phyloP scores from a whole-genome alignment of 23 tunicate species.

The Botrylloides violaceus region DNA sequence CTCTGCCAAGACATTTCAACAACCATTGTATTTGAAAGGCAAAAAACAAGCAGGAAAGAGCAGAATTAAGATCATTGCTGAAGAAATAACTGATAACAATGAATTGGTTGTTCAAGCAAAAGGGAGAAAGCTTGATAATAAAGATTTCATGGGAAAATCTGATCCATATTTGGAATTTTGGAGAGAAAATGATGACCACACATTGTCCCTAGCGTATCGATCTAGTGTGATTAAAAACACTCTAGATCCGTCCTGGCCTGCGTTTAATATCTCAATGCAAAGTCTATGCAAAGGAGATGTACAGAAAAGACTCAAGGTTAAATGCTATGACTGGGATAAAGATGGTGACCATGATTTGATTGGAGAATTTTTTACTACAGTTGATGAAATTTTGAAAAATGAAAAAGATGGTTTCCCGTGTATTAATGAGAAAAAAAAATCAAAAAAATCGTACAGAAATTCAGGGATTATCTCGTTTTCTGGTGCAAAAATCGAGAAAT shows the following conservation, averaged over 20 bases:
- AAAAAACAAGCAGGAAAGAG: conserved; percentile 34
- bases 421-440: conserved; percentile 67
- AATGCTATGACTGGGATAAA: conserved; percentile 60
- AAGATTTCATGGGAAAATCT: conserved; percentile 66
- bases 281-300: conserved; percentile 41
- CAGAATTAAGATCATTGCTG: conserved; percentile 29
- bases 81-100: conserved; percentile 37
- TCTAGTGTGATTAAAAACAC: conserved; percentile 66
- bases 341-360: conserved; percentile 91
- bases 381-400: conserved; percentile 21
- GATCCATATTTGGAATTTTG: conserved; percentile 61
- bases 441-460: conserved; percentile 54
- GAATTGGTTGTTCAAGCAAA: conserved; percentile 16
- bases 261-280: conserved; percentile 42
- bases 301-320: conserved; percentile 35
- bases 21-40: conserved; percentile 25
- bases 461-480: conserved; percentile 38
- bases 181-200: conserved; percentile 40
- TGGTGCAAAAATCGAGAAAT: conserved; percentile 35
- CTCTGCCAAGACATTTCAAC: conserved; percentile 30
- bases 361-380: conserved; percentile 53
- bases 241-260: conserved; percentile 71
- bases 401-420: conserved; percentile 21
- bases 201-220: conserved; percentile 39
- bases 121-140: conserved; percentile 41